Base-by-base conservation (phyloP, 1,140 invertebrate genomes). In the Aphaenogaster floridana region DNA sequence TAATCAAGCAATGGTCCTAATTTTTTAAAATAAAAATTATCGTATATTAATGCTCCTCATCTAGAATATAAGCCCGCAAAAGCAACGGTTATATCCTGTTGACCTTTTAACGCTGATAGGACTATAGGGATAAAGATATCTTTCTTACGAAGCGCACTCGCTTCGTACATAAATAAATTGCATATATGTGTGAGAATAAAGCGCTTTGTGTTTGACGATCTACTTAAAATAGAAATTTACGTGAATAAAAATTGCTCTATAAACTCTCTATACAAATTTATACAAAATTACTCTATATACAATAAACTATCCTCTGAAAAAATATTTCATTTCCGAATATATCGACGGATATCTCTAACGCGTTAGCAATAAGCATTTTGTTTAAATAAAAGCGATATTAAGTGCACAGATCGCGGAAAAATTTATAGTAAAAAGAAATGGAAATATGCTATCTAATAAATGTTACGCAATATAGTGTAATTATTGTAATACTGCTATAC, bases 81-180 rank as follows among this genome's bases (percentile, higher is more conserved):
- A 74, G 54, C 42, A 34, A 63, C 15, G n/a, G 63, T 84, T 74
- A 61, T 84, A 76, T 84, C 17, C 54, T 28, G 21, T 17, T 84
- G 68, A 84, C 68, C 69, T 84, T 84, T 84, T 74, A 61, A 61
- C 28, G 13, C 45, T 59, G 28, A 74, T 9, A 42, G 21, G 6
- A 69, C 21, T 34, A 63, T 6, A 57, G 39, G 54, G 34, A 76
- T 50, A 76, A 83, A 74, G 52, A 74, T 83, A 72, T 72, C 54
- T 84, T 63, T 76, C 54, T 84, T 59, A 71, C 13, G 42, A 36
- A 59, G 61, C 17, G 59, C 21, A 15, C 5, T 42, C 9, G 36
- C 45, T 42, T 72, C 28, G 28, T 83, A 74, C 28, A 63, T 48
- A 74, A 84, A 61, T 84, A 84, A 84, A 76, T 39, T 21, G 54